Evolutionary conservation across 2,888 invertebrate genomes (phyloP).

Genomic region (Drosophila gaucha): DNA sequence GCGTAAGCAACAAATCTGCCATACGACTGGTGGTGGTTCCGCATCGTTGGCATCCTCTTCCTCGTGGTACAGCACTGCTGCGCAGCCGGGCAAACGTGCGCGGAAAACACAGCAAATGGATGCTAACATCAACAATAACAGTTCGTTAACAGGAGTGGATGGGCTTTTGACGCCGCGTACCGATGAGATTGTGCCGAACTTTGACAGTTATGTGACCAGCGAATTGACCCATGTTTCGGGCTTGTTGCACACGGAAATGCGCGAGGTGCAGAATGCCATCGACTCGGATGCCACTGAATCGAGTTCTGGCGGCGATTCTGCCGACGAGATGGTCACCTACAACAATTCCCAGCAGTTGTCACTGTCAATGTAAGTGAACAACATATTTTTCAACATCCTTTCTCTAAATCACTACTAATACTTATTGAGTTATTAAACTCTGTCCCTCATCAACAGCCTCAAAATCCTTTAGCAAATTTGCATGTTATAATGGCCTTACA

Average conservation of each 20-base stretch:
- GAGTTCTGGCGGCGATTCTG: slow-evolving; percentile 97
- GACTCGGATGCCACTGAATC: slow-evolving; percentile 98
- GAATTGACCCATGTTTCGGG: slow-evolving; percentile 91
- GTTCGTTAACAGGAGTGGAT: background rate
- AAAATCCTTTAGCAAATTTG: too few relatives aligned
- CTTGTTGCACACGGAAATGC: slow-evolving; percentile 89
- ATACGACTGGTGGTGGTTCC: slow-evolving; percentile 63
- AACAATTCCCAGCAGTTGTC: slow-evolving; percentile 91
- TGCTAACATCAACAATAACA: slow-evolving; percentile 2
- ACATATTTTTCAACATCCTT: too few relatives aligned
- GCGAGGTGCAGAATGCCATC: slow-evolving; percentile 90
- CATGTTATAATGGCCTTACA: too few relatives aligned
- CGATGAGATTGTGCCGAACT: slow-evolving; percentile 83
- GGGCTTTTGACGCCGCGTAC: slow-evolving; percentile 43
- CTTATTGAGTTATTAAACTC: too few relatives aligned
- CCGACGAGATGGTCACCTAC: slow-evolving; percentile 93
- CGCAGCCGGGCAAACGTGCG: slow-evolving; percentile 54
- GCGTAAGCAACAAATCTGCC: slow-evolving; percentile 79
- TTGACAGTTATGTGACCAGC: slow-evolving; percentile 84
- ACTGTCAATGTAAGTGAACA: slow-evolving; percentile 90
- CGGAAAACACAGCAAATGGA: slow-evolving; percentile 47
- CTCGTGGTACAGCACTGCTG: slow-evolving; percentile 58
- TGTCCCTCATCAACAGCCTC: too few relatives aligned
- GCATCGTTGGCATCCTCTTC: slow-evolving; percentile 66
- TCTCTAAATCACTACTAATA: too few relatives aligned